A percentile compares a stretch with the other conserved stretches of the same genome.
Evolutionary conservation across 2,113 vertebrate genomes (phyloP).

Genomic region (Dissostichus mawsoni): DNA sequence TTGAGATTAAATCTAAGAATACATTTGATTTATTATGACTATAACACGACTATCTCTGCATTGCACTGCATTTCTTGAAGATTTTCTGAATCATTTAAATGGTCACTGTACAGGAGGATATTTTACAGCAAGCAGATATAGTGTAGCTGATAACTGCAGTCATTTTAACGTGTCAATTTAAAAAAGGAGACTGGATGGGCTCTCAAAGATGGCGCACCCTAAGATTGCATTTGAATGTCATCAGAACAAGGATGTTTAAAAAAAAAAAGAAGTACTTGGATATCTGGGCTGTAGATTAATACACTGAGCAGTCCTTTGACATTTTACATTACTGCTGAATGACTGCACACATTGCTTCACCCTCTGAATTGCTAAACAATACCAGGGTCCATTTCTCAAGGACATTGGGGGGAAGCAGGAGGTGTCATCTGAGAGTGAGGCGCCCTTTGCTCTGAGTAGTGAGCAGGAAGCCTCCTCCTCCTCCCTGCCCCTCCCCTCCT

Average conservation of each 20-base stretch:
- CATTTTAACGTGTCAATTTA: background rate
- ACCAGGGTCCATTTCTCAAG: constrained; percentile 67
- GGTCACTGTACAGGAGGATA: background rate
- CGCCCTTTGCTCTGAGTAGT: constrained; percentile 64
- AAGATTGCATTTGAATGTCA: constrained; percentile 5
- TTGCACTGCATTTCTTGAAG: background rate
- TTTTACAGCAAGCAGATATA: background rate
- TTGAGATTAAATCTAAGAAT: background rate
- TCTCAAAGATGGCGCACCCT: background rate
- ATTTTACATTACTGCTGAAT: constrained; percentile 28
- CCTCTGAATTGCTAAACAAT: constrained; percentile 31
- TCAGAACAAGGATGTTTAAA: background rate
- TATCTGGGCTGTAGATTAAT: constrained; percentile 17
- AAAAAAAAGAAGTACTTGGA: background rate
- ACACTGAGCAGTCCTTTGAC: constrained; percentile 27
- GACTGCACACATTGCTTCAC: constrained; percentile 1
- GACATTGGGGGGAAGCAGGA: constrained; percentile 58
- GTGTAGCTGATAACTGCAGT: background rate
- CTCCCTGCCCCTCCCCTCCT: background rate
- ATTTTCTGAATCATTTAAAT: background rate
- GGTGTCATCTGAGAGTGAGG: constrained; percentile 66
- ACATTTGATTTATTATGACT: background rate
- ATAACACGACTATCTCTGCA: background rate
- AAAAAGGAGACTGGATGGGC: background rate
- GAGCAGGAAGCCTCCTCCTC: constrained; percentile 56